Percentiles rank a stretch among this genome's conserved stretches.
These are phyloP conservation scores for Hyalella azteca DNA, from an alignment of 2,888 invertebrate genomes.

Conservation along the genomic window DNA sequence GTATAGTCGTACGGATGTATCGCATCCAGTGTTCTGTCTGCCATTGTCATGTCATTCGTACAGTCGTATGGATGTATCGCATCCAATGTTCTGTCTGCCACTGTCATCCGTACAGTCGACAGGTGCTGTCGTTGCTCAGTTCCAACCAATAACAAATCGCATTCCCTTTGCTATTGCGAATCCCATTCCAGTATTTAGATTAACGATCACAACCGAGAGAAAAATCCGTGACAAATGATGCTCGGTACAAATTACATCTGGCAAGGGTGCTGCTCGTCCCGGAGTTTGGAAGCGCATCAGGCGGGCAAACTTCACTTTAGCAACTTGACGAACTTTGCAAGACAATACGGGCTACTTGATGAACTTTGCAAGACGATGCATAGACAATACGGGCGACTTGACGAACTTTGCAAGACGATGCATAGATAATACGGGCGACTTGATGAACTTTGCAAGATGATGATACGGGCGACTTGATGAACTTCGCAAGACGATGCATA, in stretches of 20 bases:
- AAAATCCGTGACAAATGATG: conserved; percentile 37
- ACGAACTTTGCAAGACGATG: too few relatives aligned
- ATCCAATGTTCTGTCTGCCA: background rate
- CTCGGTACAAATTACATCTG: conserved; percentile 36
- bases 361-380: too few relatives aligned
- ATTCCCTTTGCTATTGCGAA: conserved; percentile 36
- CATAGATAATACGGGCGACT: too few relatives aligned
- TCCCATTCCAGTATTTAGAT: conserved; percentile 36
- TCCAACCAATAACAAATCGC: conserved; percentile 36
- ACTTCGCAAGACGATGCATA: too few relatives aligned
- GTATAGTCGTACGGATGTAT: too few relatives aligned
- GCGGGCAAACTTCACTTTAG: background rate
- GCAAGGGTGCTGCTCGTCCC: conserved; percentile 18
- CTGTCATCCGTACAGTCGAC: conserved; percentile 13
- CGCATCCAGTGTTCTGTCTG: too few relatives aligned
- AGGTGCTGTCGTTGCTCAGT: conserved; percentile 22
- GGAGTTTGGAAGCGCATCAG: background rate
- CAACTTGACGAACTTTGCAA: background rate
- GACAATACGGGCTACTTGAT: too few relatives aligned
- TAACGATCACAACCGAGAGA: conserved; percentile 30
- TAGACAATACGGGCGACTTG: too few relatives aligned
- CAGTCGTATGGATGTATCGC: background rate
- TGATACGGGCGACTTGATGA: too few relatives aligned
- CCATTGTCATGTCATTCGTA: background rate
- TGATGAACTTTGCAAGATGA: too few relatives aligned